Base-by-base conservation (phyloP, 2,797 vertebrate genomes). In the Phalloptychus januarius region DNA sequence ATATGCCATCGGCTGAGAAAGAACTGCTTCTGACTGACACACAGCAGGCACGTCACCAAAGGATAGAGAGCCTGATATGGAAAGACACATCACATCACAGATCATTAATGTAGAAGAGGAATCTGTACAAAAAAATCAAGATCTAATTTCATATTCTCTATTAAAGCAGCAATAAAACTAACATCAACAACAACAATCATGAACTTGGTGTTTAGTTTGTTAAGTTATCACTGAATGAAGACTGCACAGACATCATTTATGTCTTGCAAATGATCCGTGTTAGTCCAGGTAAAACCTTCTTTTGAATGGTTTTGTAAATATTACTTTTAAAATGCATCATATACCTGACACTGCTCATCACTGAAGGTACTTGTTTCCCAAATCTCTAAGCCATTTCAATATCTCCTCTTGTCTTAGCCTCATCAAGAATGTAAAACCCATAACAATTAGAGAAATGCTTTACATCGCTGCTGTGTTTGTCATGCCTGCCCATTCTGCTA, bases 11-110 rank as follows among this genome's bases (percentile, higher is more conserved):
- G 96, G 93, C 97, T 97, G 86, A 99, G 95, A 88, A 99, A 99
- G 88, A 99, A 96, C 87, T 97, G 97, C 93, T 99, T 99, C 95
- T 99, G 98, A 93, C 97, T 99, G 94, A 99, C 98, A 81, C 98
- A 99, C 82, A 99, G 96, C 81, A 99, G 96, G 90, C 98, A 99
- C 0, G 98, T 99, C 80, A 99, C 97, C 95, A 99, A 94, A n/a
- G 98, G 98, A 93, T 98, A 99, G 90, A 99, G 93, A 75, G 98
- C 98, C 98, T 99, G 93, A 85, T 86, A 72, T 80, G 77, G 65
- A 48, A 56, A 82, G 77, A 77, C 75, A 79, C 25, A 50, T 87
- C 61, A 88, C 23, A 88, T 7, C 8, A 33, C 18, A 38, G 20
- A 10, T 31, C 18, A 48, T 48, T 20, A 48, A 16, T 11, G n/a